phyloP scores from a whole-genome alignment of 1,140 invertebrate species.

The Rhynchophorus ferrugineus region DNA sequence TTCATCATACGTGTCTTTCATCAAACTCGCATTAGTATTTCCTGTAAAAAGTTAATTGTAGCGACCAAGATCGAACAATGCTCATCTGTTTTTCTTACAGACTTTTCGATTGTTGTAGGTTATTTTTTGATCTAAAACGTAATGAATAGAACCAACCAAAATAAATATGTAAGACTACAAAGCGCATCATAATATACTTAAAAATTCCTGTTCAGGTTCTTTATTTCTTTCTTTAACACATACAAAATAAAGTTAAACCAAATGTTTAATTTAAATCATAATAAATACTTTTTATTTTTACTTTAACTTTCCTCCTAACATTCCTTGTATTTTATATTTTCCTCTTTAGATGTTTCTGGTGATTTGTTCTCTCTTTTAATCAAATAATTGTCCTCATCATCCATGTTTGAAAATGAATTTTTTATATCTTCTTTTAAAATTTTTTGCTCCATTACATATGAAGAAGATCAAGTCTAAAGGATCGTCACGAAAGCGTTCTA shows the following conservation, averaged over 20 bases:
- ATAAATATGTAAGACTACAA: conserved; percentile 11
- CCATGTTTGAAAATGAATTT: conserved; percentile 42
- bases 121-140: conserved; percentile 70
- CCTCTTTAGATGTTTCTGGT: conserved; percentile 51
- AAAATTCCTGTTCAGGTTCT: conserved; percentile 91
- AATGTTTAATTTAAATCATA: not conserved
- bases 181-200: conserved; percentile 43
- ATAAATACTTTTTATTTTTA: conserved; percentile 70
- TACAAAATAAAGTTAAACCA: conserved; percentile 14
- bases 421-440: conserved; percentile 61
- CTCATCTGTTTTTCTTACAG: conserved; percentile 72
- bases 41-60: conserved; percentile 11
- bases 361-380: conserved; percentile 52
- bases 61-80: conserved; percentile 42
- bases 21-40: conserved; percentile 24
- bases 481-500: no score
- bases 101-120: conserved; percentile 80
- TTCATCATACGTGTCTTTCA: conserved; percentile 71
- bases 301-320: conserved; percentile 72
- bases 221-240: conserved; percentile 58
- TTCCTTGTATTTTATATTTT: conserved; percentile 66
- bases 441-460: conserved; percentile 64
- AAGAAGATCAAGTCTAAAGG: conserved; percentile 35
- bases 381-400: conserved; percentile 46
- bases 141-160: no score